Base-by-base conservation (phyloP, 2,113 vertebrate genomes). In the Prunella himalayana region DNA sequence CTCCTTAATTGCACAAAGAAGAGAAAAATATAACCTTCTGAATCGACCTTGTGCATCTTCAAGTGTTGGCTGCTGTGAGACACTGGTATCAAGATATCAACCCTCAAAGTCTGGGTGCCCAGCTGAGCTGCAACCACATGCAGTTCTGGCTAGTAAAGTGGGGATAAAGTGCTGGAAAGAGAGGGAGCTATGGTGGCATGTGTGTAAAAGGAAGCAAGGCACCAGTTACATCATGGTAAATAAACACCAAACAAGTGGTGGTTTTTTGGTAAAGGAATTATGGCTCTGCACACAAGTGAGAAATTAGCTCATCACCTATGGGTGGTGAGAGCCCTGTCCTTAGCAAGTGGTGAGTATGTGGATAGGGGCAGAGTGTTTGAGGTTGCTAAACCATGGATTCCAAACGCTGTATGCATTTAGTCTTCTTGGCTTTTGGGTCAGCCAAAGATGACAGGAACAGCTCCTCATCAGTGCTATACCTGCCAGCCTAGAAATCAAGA, bases 191-290 rank as follows among this genome's bases (percentile, higher is more conserved):
- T 3, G 8, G 44, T 54, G 33, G 30, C 25, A 31, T 2, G 3
- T 35, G 19, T 41, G 39, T 50, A 69, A 41, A 84, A 78, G 50
- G 16, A 72, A 78, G 24, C 14, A 25, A 66, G 33, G 61, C 14
- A 27, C 53, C 50, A 70, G 33, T 53, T 56, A 33, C 4, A 6
- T 42, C 15, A 18, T 5, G 7, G 13, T 41, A 91, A 80, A 91
- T 28, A n/a, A 4, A 54, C 11, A 68, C 18, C 13, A 45, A 89
- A 45, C 13, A 81, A 66, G 9, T 3, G 0, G 2, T 0, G 16
- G 1, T 16, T 0, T 25, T 1, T 25, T 83, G 4, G 27, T 73
- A 49, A 81, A 83, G 30, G 68, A 54, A 76, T 33, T 47, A 41
- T 22, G 27, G 68, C 5, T 69, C 22, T 78, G 11, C 24, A 65